Base-by-base conservation (phyloP, 2,113 vertebrate species). In the Marmota monax region DNA sequence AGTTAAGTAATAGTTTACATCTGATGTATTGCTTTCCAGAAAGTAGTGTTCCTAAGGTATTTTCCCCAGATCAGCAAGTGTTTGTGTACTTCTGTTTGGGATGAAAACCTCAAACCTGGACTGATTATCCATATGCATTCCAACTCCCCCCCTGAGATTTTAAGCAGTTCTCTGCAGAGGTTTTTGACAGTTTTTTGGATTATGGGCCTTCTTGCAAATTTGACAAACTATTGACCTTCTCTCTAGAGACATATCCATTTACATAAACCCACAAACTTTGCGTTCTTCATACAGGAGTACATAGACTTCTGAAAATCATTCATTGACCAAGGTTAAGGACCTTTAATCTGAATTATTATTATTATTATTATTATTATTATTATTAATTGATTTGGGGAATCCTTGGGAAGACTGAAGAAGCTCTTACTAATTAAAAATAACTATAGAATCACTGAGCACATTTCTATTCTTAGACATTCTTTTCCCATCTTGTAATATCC, bases 151-250 rank as follows among this genome's bases (percentile, higher is more conserved):
- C 93, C n/a, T 93, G 84, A 72, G 95, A 84, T 90, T 95, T 92
- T 61, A 63, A 70, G 56, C 7, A 61, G 18, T 84, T 42, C 17
- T 91, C 20, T 48, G 29, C 61, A 96, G 85, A 90, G 74, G 58
- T 29, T 96, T 53, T 69, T 96, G 51, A 90, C 45, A 88, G 37
- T 80, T 87, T 69, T 96, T 86, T 90, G 76, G 42, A 70, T 84
- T 74, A 29, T 87, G 61, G 80, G 93, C n/a, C 51, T 86, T 89
- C 63, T 53, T 90, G 34, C 22, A 87, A 65, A 58, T 74, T 69
- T 82, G 73, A 63, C 13, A 53, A 90, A 93, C 77, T 74, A 7
- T 93, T 96, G 61, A 88, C 25, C 73, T 67, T 96, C 32, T 93
- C 58, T 42, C n/a, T 39, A 70, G 73, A 79, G 82, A 93, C 51